Percentiles rank a stretch among this genome's conserved stretches.
These are phyloP conservation scores for Hyposmocoma kahamanoa DNA, from an alignment of 1,140 invertebrate genomes.

Conservation along the genomic window DNA sequence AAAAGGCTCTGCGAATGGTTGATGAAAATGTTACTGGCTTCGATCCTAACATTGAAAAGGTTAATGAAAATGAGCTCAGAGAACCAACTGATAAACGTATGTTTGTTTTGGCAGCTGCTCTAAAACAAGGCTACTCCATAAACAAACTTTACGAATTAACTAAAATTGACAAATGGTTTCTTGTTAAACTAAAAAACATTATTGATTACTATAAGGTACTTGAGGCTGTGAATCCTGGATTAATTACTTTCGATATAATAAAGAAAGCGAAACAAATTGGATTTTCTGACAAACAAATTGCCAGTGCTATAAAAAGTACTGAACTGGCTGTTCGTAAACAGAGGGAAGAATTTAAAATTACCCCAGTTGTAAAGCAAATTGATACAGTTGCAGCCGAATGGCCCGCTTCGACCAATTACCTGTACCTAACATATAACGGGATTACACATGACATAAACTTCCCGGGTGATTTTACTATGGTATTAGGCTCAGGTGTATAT, in stretches of 20 bases:
- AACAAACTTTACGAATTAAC: slow-evolving; percentile 93
- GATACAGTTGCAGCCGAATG: slow-evolving; percentile 99
- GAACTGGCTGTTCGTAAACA: slow-evolving; percentile 85
- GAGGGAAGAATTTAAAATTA: slow-evolving; percentile 83
- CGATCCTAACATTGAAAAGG: slow-evolving; percentile 88
- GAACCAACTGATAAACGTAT: slow-evolving; percentile 98
- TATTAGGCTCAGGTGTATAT: slow-evolving; percentile 97
- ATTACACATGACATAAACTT: slow-evolving; percentile 90
- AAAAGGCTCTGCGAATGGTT: slow-evolving; percentile 99
- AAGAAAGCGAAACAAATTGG: slow-evolving; percentile 93
- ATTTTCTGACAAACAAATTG: slow-evolving; percentile 99
- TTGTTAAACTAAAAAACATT: slow-evolving; percentile 96
- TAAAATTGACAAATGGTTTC: slow-evolving; percentile 98
- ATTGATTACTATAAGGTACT: slow-evolving; percentile 81
- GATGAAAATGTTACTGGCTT: slow-evolving; percentile 96
- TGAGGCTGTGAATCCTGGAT: slow-evolving; percentile 77
- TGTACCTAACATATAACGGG: slow-evolving; percentile 98
- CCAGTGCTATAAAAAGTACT: slow-evolving; percentile 88
- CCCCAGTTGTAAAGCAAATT: slow-evolving; percentile 97
- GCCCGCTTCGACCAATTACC: slow-evolving; percentile 98
- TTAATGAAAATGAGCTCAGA: slow-evolving; percentile 90
- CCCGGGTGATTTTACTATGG: slow-evolving; percentile 86
- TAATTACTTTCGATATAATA: slow-evolving; percentile 78
- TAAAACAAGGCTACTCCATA: slow-evolving; percentile 86
- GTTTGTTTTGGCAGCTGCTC: slow-evolving; percentile 95